Percentiles rank a stretch among this genome's conserved stretches.
phyloP scores from a whole-genome alignment of 2,797 vertebrate species.

The Coregonus suidteri region DNA sequence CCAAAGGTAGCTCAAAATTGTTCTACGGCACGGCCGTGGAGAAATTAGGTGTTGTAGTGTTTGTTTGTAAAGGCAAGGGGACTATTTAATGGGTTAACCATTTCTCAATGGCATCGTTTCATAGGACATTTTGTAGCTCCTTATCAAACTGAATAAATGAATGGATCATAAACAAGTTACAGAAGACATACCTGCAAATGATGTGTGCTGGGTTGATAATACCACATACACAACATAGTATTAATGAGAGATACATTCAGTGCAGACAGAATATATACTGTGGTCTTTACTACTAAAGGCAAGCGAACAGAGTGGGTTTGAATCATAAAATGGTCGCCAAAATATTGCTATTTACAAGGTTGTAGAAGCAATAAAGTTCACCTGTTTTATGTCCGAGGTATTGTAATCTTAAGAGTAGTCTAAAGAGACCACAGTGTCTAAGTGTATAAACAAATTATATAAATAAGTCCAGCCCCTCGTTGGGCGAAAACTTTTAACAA shows the following conservation, averaged over 20 bases:
- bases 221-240: not conserved
- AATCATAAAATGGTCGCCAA: not conserved
- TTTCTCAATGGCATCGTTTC: not conserved
- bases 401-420: not conserved
- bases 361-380: not conserved
- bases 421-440: not conserved
- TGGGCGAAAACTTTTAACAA: not conserved
- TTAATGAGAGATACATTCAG: not conserved
- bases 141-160: not conserved
- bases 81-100: not conserved
- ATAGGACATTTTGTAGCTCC: constrained; percentile 12
- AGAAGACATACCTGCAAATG: constrained; percentile 1
- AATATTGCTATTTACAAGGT: not conserved
- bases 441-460: not conserved
- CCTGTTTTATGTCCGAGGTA: not conserved
- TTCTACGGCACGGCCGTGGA: not conserved
- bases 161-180: not conserved
- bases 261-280: not conserved
- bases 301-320: not conserved
- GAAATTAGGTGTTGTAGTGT: not conserved
- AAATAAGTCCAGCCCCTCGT: not conserved
- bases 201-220: not conserved
- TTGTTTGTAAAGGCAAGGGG: not conserved
- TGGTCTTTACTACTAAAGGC: not conserved
- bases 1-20: not conserved